Evolutionary conservation across 1,140 invertebrate species (phyloP).

Genomic region (Ceratoteleas bidentatus): DNA sequence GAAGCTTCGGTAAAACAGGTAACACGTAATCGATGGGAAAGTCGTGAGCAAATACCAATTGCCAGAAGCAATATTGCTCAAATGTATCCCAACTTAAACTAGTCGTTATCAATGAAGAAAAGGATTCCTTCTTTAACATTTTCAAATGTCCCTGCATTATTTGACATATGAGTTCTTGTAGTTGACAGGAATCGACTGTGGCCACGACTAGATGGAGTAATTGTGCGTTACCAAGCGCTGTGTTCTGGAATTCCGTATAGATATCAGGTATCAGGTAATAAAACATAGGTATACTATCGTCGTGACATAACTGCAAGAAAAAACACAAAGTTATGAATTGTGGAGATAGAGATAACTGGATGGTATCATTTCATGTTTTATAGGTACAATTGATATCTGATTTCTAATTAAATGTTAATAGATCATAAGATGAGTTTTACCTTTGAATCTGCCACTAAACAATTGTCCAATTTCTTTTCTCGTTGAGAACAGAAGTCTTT

Average conservation of each 20-base stretch:
- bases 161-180: slow-evolving; percentile 94
- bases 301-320: slow-evolving; percentile 87
- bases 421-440: slow-evolving; percentile 30
- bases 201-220: slow-evolving; percentile 93
- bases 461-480: slow-evolving; percentile 89
- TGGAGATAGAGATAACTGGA: neutral
- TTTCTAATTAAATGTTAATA: neutral
- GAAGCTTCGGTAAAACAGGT: slow-evolving; percentile 93
- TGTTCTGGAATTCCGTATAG: slow-evolving; percentile 93
- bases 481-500: slow-evolving; percentile 91
- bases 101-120: slow-evolving; percentile 87
- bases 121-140: slow-evolving; percentile 89
- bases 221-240: slow-evolving; percentile 92
- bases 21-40: slow-evolving; percentile 94
- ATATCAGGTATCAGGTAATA: slow-evolving; percentile 95
- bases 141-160: slow-evolving; percentile 93
- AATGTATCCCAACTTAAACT: slow-evolving; percentile 97
- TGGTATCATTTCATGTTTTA: too few relatives aligned
- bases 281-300: slow-evolving; percentile 92
- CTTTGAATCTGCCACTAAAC: slow-evolving; percentile 89
- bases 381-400: neutral
- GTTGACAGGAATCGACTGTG: slow-evolving; percentile 92
- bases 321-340: slow-evolving; percentile 22
- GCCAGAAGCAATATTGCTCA: slow-evolving; percentile 98
- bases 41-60: slow-evolving; percentile 95